Percentiles rank a stretch among this genome's conserved stretches.
Conservation (phyloP, 2,888 invertebrate genomes). For the Ormia ochracea region DNA sequence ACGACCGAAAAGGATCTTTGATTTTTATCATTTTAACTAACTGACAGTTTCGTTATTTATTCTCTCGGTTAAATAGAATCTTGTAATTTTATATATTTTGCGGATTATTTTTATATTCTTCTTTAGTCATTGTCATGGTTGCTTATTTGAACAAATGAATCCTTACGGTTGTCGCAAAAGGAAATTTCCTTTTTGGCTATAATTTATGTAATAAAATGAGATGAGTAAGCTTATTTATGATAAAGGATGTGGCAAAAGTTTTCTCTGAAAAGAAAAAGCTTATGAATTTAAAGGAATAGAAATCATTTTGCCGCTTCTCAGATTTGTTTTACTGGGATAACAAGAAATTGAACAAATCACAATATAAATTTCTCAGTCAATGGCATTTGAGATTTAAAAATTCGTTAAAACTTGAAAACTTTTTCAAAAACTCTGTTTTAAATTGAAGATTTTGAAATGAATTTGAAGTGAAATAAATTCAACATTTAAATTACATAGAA, state of each 20-base stretch:
- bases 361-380: no score
- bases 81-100: neutral
- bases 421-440: no score
- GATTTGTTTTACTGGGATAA: no score
- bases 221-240: neutral
- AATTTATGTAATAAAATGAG: neutral
- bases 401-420: no score
- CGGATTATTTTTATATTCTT: neutral
- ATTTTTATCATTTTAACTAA: constrained; percentile 22
- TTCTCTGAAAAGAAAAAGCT: neutral
- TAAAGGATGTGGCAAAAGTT: neutral
- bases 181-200: neutral
- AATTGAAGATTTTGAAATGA: no score
- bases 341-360: no score
- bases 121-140: neutral
- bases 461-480: no score
- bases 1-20: constrained; percentile 4
- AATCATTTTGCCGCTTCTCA: neutral
- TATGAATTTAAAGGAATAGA: neutral
- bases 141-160: neutral
- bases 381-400: no score
- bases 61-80: neutral
- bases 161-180: neutral
- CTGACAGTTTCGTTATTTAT: neutral
- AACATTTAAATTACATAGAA: no score